These are phyloP conservation scores for Australoheros scitulus DNA, from an alignment of 2,113 vertebrate species.

Conservation along the genomic window DNA sequence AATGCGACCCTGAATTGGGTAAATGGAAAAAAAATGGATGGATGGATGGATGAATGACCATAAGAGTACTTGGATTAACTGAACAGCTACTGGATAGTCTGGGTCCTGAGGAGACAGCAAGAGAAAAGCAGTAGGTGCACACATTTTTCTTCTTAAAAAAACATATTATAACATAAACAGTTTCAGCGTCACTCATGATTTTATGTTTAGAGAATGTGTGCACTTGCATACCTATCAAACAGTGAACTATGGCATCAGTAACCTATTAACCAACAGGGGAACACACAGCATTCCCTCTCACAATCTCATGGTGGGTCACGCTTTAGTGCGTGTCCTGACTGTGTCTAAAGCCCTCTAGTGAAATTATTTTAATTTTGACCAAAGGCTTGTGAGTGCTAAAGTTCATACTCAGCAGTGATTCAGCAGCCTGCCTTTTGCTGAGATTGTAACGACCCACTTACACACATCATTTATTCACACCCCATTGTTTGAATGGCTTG, in stretches of 20 bases:
- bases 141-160: not conserved
- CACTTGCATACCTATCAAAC: not conserved
- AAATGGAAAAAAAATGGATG: not conserved
- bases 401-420: conserved; percentile 10
- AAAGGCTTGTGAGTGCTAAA: not conserved
- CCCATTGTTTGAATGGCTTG: conserved; percentile 10
- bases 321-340: not conserved
- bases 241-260: not conserved
- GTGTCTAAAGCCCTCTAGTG: not conserved
- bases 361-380: conserved; percentile 5
- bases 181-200: not conserved
- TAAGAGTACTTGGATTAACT: not conserved
- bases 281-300: not conserved
- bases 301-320: not conserved
- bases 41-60: not conserved
- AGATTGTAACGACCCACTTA: not conserved
- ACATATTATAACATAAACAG: not conserved
- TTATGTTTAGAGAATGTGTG: not conserved
- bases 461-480: conserved; percentile 11
- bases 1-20: not conserved
- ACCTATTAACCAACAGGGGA: not conserved
- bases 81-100: not conserved
- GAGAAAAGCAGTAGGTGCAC: not conserved
- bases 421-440: not conserved
- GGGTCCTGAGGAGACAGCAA: not conserved